Evolutionary conservation across 2,888 invertebrate species (phyloP).

Genomic region (Mythimna ferrago): DNA sequence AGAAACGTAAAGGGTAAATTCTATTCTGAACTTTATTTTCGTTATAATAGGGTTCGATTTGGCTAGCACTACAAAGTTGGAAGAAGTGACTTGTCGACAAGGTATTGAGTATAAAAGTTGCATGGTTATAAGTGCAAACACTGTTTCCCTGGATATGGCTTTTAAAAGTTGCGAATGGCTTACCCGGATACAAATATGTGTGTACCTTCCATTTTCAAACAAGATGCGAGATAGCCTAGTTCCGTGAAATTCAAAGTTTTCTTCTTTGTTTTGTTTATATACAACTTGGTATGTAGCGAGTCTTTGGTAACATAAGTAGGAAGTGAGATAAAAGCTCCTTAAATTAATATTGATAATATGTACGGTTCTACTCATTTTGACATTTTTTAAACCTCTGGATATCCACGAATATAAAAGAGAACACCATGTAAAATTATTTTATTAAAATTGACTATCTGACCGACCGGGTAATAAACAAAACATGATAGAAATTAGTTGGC

Average conservation of each 20-base stretch:
- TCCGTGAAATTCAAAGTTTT: constrained; percentile 32
- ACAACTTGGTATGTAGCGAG: constrained; percentile 12
- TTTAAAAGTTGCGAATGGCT: constrained; percentile 32
- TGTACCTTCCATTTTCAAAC: constrained; percentile 46
- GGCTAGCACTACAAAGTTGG: not conserved
- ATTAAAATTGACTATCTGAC: too few species aligned
- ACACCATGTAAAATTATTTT: too few species aligned
- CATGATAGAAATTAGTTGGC: too few species aligned
- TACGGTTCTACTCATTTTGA: too few species aligned
- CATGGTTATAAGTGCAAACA: constrained; percentile 38
- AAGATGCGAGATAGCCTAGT: constrained; percentile 38
- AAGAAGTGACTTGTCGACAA: not conserved
- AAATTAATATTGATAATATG: not conserved
- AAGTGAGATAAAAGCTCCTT: not conserved
- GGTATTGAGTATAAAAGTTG: constrained; percentile 29
- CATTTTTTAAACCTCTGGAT: too few species aligned
- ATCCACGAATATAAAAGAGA: too few species aligned
- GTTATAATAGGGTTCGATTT: not conserved
- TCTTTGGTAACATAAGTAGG: constrained; percentile 4
- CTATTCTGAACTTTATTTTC: not conserved
- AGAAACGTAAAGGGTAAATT: not conserved
- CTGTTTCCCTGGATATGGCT: constrained; percentile 26
- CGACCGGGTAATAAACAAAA: too few species aligned
- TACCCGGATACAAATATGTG: constrained; percentile 27
- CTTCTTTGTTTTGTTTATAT: not conserved